A percentile compares a stretch with the other conserved stretches of the same genome.
These are phyloP conservation scores for Parazoanthus atlanticus DNA, from an alignment of 92 coral and sea anemone genomes.

Conservation along the genomic window DNA sequence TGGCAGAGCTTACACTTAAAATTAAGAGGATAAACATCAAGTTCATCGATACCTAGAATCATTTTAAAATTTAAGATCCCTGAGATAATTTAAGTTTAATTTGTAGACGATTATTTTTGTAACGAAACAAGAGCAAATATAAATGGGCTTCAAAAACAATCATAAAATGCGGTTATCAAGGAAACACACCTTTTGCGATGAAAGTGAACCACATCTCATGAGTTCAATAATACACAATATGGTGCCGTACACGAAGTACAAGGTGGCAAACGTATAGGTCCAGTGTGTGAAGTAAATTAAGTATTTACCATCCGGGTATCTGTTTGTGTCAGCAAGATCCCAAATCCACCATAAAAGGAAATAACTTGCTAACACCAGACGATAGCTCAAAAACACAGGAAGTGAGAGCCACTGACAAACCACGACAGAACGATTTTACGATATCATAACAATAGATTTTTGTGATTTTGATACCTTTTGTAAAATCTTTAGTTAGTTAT, in stretches of 20 bases:
- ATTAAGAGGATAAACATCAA: too few species aligned
- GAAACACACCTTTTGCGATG: background rate
- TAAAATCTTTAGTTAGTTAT: too few species aligned
- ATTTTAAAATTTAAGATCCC: too few species aligned
- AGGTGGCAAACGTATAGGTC: background rate
- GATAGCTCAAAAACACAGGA: background rate
- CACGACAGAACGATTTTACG: too few species aligned
- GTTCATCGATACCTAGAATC: too few species aligned
- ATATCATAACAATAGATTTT: background rate
- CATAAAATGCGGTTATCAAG: background rate
- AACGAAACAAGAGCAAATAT: too few species aligned
- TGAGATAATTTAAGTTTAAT: too few species aligned
- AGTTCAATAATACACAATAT: background rate
- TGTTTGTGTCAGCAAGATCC: background rate
- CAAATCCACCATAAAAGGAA: background rate
- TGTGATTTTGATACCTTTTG: too few species aligned
- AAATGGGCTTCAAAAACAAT: background rate
- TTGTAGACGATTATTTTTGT: too few species aligned
- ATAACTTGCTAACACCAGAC: background rate
- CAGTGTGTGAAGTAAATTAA: background rate
- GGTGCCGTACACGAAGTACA: constrained; percentile 6
- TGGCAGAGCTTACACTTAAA: too few species aligned
- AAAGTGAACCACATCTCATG: background rate
- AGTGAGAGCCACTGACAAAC: background rate
- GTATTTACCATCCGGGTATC: background rate